These are phyloP conservation scores for Heliconius ethilla DNA, from an alignment of 2,888 invertebrate species.

Conservation along the genomic window DNA sequence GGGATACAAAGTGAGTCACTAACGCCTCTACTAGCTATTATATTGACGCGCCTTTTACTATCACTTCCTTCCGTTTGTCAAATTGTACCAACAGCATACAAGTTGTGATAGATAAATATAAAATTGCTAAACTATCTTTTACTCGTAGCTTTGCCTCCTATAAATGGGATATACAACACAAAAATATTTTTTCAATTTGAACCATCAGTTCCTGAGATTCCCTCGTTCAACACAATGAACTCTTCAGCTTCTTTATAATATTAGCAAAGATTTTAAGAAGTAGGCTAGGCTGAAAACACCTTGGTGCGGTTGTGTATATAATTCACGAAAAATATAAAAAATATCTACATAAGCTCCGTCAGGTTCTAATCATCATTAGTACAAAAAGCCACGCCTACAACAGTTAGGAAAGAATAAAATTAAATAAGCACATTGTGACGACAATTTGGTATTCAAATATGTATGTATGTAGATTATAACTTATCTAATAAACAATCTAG, in stretches of 20 bases:
- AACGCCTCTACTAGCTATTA: not conserved
- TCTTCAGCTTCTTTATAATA: no score
- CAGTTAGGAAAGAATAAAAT: not conserved
- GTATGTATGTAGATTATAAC: constrained; percentile 11
- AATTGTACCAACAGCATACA: not conserved
- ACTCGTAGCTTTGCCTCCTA: no score
- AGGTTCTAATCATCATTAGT: not conserved
- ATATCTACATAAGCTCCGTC: not conserved
- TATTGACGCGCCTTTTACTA: not conserved
- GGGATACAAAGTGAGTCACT: not conserved
- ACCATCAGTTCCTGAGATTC: no score
- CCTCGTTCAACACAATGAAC: no score
- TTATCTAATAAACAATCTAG: constrained; percentile 28
- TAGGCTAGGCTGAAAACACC: no score
- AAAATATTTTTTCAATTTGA: no score
- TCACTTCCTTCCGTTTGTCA: constrained; percentile 12
- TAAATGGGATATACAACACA: no score
- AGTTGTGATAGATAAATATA: not conserved
- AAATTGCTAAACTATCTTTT: no score
- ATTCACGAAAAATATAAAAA: no score
- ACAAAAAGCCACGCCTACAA: constrained; percentile 8
- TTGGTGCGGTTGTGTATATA: no score
- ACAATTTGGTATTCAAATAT: constrained; percentile 25
- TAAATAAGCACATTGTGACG: not conserved
- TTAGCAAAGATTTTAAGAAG: no score